Percentiles rank a stretch among this genome's conserved stretches.
phyloP scores from a whole-genome alignment of 2,888 invertebrate species.

The Tortricodes alternella region DNA sequence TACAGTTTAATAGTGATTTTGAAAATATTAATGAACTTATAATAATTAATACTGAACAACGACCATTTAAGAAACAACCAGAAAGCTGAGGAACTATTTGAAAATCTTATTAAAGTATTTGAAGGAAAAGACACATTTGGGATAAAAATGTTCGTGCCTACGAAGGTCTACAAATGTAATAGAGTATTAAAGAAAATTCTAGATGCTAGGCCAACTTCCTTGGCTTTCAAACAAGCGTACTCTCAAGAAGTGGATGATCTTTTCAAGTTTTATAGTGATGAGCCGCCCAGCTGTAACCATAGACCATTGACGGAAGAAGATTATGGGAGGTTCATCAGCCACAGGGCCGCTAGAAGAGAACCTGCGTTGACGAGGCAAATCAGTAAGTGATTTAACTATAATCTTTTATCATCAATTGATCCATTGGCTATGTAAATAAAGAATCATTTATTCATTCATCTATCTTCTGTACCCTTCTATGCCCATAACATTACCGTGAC shows the following conservation, averaged over 20 bases:
- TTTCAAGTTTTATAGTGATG: conserved; percentile 63
- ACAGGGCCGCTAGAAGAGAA: conserved; percentile 56
- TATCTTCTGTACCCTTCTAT: no score
- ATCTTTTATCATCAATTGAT: no score
- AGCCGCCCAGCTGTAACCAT: conserved; percentile 41
- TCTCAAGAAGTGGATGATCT: conserved; percentile 52
- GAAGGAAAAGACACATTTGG: background rate
- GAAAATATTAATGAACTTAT: background rate
- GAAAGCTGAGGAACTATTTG: background rate
- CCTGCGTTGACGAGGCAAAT: conserved; percentile 69
- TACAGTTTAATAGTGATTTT: background rate
- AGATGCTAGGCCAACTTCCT: conserved; percentile 40
- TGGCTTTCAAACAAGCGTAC: conserved; percentile 38
- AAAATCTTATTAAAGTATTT: background rate
- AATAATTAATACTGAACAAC: background rate
- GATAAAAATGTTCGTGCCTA: conserved; percentile 40
- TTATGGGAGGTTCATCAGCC: conserved; percentile 64
- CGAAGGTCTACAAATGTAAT: conserved; percentile 42
- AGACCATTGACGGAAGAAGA: conserved; percentile 56
- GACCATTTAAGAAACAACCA: background rate
- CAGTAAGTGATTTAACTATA: conserved; percentile 66
- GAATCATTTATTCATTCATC: no score
- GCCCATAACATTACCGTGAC: no score
- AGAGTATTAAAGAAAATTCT: conserved; percentile 43
- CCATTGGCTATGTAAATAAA: no score